Evolutionary conservation across 2,797 vertebrate species (phyloP).

Genomic region (Poeciliopsis presidionis): DNA sequence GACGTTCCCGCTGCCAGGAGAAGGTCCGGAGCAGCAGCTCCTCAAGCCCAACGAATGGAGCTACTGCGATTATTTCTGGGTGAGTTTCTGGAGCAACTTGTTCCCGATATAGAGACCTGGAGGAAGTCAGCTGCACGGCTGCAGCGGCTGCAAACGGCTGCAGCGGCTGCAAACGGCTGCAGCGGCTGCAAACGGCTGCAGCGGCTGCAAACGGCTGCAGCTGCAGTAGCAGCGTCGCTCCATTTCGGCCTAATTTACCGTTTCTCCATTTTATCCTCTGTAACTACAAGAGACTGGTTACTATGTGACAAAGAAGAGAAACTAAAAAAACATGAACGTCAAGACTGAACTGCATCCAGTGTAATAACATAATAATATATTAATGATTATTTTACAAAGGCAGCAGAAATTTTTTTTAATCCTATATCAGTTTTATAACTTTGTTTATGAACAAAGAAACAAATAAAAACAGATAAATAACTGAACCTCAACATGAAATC

Average conservation of each 20-base stretch:
- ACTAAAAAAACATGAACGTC: neutral
- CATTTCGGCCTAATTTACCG: neutral
- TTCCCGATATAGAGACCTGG: neutral
- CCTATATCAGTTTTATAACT: neutral
- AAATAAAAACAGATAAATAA: too few species aligned
- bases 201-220: neutral
- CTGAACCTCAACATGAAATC: too few species aligned
- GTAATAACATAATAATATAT: neutral
- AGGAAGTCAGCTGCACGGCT: neutral
- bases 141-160: neutral
- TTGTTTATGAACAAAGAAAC: too few species aligned
- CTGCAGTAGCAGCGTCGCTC: neutral
- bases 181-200: neutral
- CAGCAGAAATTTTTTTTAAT: neutral
- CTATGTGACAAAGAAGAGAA: neutral
- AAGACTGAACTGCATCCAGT: neutral
- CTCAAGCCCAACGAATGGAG: conserved; percentile 97
- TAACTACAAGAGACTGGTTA: neutral
- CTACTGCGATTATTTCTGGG: conserved; percentile 99
- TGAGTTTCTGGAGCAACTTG: conserved; percentile 70
- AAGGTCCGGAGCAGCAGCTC: conserved; percentile 92
- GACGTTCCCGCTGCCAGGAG: conserved; percentile 93
- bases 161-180: neutral
- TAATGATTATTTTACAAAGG: neutral
- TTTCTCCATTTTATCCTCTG: neutral